A percentile compares a stretch with the other conserved stretches of the same genome.
Conservation (phyloP, 2,888 invertebrate species). For the Cheilosia pagana region DNA sequence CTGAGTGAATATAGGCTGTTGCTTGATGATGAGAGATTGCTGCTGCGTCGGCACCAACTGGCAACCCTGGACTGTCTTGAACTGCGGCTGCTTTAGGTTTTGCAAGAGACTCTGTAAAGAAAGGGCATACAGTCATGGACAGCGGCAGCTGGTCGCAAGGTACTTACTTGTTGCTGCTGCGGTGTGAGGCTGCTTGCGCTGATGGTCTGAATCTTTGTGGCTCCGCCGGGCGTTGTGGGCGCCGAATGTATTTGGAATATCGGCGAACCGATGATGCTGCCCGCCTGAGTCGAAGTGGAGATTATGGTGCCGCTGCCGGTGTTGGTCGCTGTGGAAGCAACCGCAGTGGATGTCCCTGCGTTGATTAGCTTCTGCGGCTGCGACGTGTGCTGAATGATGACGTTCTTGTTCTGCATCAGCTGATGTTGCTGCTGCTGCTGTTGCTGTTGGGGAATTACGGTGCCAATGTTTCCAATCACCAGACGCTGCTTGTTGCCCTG, state of each 20-base stretch:
- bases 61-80: conserved; percentile 76
- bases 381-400: conserved; percentile 77
- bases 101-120: conserved; percentile 78
- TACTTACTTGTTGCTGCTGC: conserved; percentile 80
- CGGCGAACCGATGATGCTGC: conserved; percentile 70
- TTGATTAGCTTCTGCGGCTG: conserved; percentile 78
- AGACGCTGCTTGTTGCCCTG: conserved; percentile 67
- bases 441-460: conserved; percentile 67
- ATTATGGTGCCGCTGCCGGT: conserved; percentile 65
- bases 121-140: background rate
- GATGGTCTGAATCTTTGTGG: conserved; percentile 79
- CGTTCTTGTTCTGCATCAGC: conserved; percentile 74
- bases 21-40: conserved; percentile 72
- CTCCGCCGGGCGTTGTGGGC: conserved; percentile 68
- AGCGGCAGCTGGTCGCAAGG: background rate
- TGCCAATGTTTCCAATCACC: conserved; percentile 62
- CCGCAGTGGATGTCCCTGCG: conserved; percentile 64
- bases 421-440: conserved; percentile 64
- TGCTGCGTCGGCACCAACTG: conserved; percentile 67
- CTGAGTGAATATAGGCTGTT: conserved; percentile 74
- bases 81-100: conserved; percentile 81
- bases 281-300: conserved; percentile 54
- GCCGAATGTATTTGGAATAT: conserved; percentile 77
- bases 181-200: conserved; percentile 80
- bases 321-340: conserved; percentile 73